Conservation (phyloP, 2,888 invertebrate genomes). For the Psylliodes chrysocephalus region DNA sequence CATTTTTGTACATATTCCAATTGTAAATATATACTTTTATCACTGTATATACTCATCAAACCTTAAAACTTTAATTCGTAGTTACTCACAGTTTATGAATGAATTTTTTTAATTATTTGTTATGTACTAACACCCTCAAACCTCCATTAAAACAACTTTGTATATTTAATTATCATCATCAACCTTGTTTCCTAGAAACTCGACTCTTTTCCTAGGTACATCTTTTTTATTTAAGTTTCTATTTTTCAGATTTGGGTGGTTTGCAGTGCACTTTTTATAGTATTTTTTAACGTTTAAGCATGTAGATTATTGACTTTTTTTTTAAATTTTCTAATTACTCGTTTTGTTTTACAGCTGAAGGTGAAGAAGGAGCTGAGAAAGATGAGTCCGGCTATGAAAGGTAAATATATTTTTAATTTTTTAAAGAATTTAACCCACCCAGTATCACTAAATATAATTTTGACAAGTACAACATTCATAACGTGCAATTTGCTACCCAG, state of each 20-base stretch:
- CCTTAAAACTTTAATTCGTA: slow-evolving; percentile 19
- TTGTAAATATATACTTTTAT: not conserved
- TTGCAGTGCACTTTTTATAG: slow-evolving; percentile 40
- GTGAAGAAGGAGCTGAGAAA: slow-evolving; percentile 51
- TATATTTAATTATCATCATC: slow-evolving; percentile 4
- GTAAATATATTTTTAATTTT: slow-evolving; percentile 28
- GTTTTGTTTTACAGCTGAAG: slow-evolving; percentile 56
- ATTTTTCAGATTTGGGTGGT: slow-evolving; percentile 45
- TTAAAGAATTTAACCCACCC: too few species aligned
- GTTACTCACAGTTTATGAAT: slow-evolving; percentile 25
- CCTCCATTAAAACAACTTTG: not conserved
- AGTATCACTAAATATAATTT: too few species aligned
- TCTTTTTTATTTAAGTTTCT: slow-evolving; percentile 32
- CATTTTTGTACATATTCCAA: slow-evolving; percentile 4
- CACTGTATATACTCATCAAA: slow-evolving; percentile 16
- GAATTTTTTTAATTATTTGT: slow-evolving; percentile 11
- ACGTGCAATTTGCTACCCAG: too few species aligned
- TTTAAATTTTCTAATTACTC: slow-evolving; percentile 35
- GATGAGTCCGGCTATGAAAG: slow-evolving; percentile 43
- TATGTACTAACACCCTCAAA: not conserved
- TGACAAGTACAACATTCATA: too few species aligned
- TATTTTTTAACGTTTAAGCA: slow-evolving; percentile 40
- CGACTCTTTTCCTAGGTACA: slow-evolving; percentile 6
- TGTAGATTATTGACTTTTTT: slow-evolving; percentile 32
- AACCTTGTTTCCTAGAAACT: not conserved